Conservation (phyloP, 2,888 invertebrate genomes). For the Drosophila nr. medialis region DNA sequence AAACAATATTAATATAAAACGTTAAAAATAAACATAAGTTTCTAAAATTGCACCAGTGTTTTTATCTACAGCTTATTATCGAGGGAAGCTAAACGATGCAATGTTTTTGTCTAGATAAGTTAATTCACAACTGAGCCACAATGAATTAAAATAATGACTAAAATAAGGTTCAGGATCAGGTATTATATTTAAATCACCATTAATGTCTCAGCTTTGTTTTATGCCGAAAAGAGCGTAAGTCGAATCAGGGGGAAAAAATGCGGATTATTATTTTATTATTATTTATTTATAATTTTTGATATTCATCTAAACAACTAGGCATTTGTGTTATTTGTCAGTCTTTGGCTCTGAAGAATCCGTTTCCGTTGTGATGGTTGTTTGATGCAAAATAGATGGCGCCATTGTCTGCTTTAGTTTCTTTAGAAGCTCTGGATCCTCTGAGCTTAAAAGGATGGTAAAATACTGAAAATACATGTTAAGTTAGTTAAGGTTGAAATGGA, state of each 20-base stretch:
- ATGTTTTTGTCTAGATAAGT: not conserved
- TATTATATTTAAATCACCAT: not conserved
- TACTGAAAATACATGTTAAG: slow-evolving; percentile 27
- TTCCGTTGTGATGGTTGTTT: slow-evolving; percentile 4
- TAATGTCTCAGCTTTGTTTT: not conserved
- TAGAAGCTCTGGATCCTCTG: slow-evolving; percentile 36
- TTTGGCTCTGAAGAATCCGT: not conserved
- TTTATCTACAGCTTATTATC: not conserved
- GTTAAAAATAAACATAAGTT: slow-evolving; percentile 44
- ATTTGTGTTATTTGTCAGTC: not conserved
- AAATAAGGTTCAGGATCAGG: not conserved
- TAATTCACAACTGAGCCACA: not conserved
- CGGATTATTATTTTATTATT: not conserved
- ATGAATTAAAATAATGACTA: not conserved
- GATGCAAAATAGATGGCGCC: slow-evolving; percentile 4
- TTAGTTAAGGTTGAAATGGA: not conserved
- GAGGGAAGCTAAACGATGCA: not conserved
- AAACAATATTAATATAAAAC: slow-evolving; percentile 34
- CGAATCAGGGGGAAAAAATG: too few species aligned
- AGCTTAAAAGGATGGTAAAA: slow-evolving; percentile 24
- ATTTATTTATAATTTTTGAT: not conserved
- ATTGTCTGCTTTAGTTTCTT: slow-evolving; percentile 40
- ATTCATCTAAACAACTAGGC: not conserved
- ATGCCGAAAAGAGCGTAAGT: not conserved
- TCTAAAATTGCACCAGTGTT: slow-evolving; percentile 3